Conservation (phyloP, 2,113 vertebrate species). For the Chionomys nivalis region DNA sequence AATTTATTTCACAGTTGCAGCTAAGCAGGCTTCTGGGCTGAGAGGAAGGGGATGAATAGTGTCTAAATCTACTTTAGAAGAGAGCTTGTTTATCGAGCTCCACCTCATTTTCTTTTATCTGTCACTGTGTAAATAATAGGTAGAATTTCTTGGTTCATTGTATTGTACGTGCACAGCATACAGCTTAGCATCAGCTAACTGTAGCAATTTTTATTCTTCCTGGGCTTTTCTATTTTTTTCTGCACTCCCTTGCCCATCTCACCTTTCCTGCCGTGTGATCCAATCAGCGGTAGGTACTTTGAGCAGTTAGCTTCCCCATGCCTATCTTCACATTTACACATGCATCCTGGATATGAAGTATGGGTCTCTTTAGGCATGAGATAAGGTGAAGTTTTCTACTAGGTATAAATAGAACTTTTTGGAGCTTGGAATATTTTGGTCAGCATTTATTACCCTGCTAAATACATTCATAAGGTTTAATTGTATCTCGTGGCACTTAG, state of each 20-base stretch:
- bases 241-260: not conserved
- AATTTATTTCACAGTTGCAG: conserved; percentile 64
- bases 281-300: not conserved
- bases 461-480: conserved; percentile 2
- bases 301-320: not conserved
- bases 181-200: conserved; percentile 30
- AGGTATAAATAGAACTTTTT: conserved; percentile 42
- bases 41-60: conserved; percentile 67
- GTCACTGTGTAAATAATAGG: conserved; percentile 73
- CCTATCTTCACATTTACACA: conserved; percentile 28
- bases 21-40: conserved; percentile 63
- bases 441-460: conserved; percentile 12
- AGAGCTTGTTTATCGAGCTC: conserved; percentile 77
- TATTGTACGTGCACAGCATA: conserved; percentile 57
- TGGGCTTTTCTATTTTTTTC: conserved; percentile 12
- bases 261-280: conserved; percentile 33
- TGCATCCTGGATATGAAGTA: conserved; percentile 43
- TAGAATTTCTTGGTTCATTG: conserved; percentile 66
- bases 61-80: conserved; percentile 65
- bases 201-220: conserved; percentile 39
- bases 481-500: not conserved
- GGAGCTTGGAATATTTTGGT: conserved; percentile 54
- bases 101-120: conserved; percentile 77
- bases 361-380: conserved; percentile 20
- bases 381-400: conserved; percentile 48